Evolutionary conservation across 2,113 vertebrate species (phyloP), one percentile per base, ranked within the genome.

Genomic region (Cavia porcellus): DNA sequence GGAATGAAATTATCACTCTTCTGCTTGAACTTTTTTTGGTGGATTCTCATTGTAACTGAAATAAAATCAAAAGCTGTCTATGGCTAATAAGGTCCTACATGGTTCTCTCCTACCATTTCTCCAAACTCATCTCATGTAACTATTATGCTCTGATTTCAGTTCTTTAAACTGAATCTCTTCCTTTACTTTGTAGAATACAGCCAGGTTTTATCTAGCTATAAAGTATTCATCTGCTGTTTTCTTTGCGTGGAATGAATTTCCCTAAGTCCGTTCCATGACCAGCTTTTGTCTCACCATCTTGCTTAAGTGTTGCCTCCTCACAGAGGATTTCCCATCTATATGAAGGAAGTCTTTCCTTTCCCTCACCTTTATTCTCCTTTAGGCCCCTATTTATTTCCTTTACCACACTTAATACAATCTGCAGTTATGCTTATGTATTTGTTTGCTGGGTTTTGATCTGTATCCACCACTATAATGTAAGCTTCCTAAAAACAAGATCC

Each of bases 71-170:
- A 87, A 80, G 45, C 75, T 64, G 10, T 50, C 77, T 47, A 32
- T 90, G 45, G 19, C 52, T 66, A 66, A 66, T 42, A n/a, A 86
- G 4, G 22, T 2, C 13, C 20, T 45, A 17, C 59, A 38, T 52
- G 14, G 89, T 90, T 94, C 62, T 86, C 30, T 90, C 62, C 61
- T 47, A 35, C 74, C n/a, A 0, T 88, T 96, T 95, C 82, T 94
- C 59, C 82, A 79, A 0, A n/a, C 35, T 87, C 42, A 79, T 90
- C 61, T 90, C 47, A 42, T 82, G 45, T 62, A 25, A 22, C 47
- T 70, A 38, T 61, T 84, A 52, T 19, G 35, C 45, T 74, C 24
- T 25, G 61, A 57, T 45, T 47, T 45, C 38, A 57, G 35, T 15
- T 25, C 62, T 22, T 28, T 28, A 68, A 8, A 38, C 24, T 81